Evolutionary conservation across 2,888 invertebrate genomes (phyloP).

Genomic region (Polyommatus iphigenia): DNA sequence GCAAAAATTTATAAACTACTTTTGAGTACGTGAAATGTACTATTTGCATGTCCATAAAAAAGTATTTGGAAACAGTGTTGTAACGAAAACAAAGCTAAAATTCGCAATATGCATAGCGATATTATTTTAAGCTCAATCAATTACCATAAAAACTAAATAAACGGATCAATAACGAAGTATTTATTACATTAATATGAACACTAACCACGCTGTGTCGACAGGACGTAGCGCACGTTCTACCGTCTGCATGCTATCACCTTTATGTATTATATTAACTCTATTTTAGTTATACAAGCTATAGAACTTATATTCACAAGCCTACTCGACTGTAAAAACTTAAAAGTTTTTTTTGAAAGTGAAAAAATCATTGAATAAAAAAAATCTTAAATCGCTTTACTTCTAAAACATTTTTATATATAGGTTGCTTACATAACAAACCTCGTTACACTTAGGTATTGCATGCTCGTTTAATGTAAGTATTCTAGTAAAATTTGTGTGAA

Average conservation of each 20-base stretch:
- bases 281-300: no score
- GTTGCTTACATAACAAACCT: no score
- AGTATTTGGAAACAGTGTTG: no score
- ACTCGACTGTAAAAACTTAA: no score
- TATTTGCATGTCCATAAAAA: no score
- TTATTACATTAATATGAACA: constrained; percentile 26
- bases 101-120: background rate
- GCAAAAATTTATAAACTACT: background rate
- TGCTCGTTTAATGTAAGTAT: background rate
- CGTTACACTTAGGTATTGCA: background rate
- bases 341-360: no score
- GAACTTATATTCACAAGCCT: no score
- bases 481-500: background rate
- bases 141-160: constrained; percentile 1
- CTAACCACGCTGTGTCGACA: constrained; percentile 31
- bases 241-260: constrained; percentile 9
- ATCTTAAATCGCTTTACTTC: no score
- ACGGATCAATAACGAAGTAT: constrained; percentile 19
- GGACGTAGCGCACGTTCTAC: constrained; percentile 22
- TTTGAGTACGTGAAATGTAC: background rate
- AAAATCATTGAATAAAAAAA: no score
- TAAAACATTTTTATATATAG: no score
- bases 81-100: background rate
- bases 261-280: background rate
- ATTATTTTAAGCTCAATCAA: background rate